phyloP scores from a whole-genome alignment of 1,140 invertebrate species.

The Scylla paramamosain region DNA sequence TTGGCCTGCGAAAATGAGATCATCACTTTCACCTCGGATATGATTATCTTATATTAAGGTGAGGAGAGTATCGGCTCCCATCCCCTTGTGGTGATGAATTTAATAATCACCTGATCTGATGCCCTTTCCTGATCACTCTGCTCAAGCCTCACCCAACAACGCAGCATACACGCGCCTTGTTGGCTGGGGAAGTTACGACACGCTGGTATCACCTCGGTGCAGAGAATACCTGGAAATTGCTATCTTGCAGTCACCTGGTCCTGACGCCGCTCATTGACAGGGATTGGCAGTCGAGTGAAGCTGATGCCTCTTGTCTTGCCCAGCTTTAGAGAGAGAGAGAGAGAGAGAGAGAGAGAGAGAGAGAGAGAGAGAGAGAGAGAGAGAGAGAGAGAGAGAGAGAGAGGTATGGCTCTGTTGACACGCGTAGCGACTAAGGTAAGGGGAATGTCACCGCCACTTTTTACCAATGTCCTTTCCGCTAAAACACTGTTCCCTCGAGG shows the following conservation, averaged over 20 bases:
- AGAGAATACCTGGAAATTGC: background rate
- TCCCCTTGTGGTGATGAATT: background rate
- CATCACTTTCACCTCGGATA: slow-evolving; percentile 26
- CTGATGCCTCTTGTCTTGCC: too few relatives aligned
- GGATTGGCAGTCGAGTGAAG: background rate
- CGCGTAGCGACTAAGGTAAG: too few relatives aligned
- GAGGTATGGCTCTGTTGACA: too few relatives aligned
- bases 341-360: too few relatives aligned
- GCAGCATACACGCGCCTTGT: background rate
- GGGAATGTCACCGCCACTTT: too few relatives aligned
- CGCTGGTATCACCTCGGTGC: background rate
- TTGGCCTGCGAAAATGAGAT: slow-evolving; percentile 29
- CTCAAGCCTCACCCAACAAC: background rate
- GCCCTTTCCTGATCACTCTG: background rate
- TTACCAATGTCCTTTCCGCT: too few relatives aligned
- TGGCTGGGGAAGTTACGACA: background rate
- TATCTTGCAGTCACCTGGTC: background rate
- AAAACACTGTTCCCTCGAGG: too few relatives aligned
- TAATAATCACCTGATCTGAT: background rate
- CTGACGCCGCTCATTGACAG: background rate
- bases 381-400: too few relatives aligned
- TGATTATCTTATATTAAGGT: slow-evolving; percentile 38
- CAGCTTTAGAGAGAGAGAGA: too few relatives aligned
- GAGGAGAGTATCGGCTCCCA: background rate
- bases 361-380: too few relatives aligned